Evolutionary conservation across 2,888 invertebrate genomes (phyloP).

Genomic region (Frankliniella intonsa): DNA sequence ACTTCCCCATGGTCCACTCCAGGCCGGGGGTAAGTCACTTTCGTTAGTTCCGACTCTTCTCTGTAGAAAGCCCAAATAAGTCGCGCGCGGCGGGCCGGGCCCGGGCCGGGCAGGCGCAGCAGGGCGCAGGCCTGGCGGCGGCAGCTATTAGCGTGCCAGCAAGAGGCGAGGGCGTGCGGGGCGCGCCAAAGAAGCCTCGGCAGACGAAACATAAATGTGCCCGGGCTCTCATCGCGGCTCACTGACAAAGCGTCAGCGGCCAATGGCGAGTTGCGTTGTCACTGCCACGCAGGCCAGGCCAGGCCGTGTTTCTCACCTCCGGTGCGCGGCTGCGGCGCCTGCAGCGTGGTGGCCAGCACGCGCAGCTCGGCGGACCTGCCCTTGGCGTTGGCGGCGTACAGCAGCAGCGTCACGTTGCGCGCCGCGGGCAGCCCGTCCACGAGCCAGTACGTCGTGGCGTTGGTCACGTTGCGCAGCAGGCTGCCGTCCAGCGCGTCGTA

Average conservation of each 20-base stretch:
- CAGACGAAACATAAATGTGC: too few species aligned
- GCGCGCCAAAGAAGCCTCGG: too few species aligned
- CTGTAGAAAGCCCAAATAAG: background rate
- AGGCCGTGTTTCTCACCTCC: background rate
- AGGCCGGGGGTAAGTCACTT: background rate
- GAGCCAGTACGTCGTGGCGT: background rate
- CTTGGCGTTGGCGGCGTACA: background rate
- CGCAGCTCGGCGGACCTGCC: conserved; percentile 10
- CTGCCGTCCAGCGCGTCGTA: background rate
- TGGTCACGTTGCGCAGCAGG: conserved; percentile 3
- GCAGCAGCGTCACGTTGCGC: background rate
- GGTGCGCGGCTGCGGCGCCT: conserved; percentile 6
- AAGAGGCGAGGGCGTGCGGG: too few species aligned
- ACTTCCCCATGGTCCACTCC: background rate
- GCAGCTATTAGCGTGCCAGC: too few species aligned
- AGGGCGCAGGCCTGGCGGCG: too few species aligned
- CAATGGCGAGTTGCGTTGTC: too few species aligned
- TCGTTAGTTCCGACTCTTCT: background rate
- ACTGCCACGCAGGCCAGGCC: too few species aligned
- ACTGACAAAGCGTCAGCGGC: too few species aligned
- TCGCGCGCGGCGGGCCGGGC: background rate
- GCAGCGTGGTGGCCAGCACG: background rate
- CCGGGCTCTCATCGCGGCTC: too few species aligned
- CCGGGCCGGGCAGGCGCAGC: too few species aligned
- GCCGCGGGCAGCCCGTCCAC: background rate